Percentiles rank a stretch among this genome's conserved stretches.
Evolutionary conservation across 2,888 invertebrate species (phyloP).

Genomic region (Athalia cordata): DNA sequence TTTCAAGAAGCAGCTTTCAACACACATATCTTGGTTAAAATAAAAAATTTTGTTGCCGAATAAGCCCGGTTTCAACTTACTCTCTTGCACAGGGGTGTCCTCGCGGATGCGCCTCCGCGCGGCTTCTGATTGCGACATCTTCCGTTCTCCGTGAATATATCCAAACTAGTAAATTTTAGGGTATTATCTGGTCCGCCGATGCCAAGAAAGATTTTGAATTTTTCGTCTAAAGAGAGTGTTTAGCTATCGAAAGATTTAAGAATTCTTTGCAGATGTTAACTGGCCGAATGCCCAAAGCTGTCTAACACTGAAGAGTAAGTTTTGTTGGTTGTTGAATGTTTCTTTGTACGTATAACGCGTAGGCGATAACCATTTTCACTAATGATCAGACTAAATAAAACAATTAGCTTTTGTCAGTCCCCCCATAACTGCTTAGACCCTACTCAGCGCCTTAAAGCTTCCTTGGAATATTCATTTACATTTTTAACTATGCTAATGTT

Average conservation of each 20-base stretch:
- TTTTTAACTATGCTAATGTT: slow-evolving; percentile 14
- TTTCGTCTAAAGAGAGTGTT: neutral
- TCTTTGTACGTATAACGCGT: slow-evolving; percentile 37
- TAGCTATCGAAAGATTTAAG: neutral
- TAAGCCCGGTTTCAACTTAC: neutral
- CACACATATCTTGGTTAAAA: neutral
- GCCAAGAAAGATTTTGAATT: slow-evolving; percentile 1
- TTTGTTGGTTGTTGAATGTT: slow-evolving; percentile 45
- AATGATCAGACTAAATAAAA: slow-evolving; percentile 45
- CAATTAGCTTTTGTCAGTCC: slow-evolving; percentile 33
- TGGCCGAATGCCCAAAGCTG: slow-evolving; percentile 51
- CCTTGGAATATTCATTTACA: slow-evolving; percentile 27
- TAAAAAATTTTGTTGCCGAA: neutral
- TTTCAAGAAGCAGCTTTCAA: too few relatives aligned
- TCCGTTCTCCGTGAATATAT: slow-evolving; percentile 21
- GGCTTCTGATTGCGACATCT: slow-evolving; percentile 4
- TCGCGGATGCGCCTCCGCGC: slow-evolving; percentile 21
- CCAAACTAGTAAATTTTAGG: slow-evolving; percentile 6
- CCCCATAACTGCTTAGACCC: slow-evolving; percentile 23
- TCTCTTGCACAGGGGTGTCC: slow-evolving; percentile 29
- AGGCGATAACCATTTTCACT: slow-evolving; percentile 46
- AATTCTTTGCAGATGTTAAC: slow-evolving; percentile 35
- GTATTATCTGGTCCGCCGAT: neutral
- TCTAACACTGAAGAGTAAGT: slow-evolving; percentile 56
- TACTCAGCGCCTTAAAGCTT: neutral